These are phyloP conservation scores for Geotrypetes seraphini DNA, from an alignment of 2,797 vertebrate genomes.

Conservation along the genomic window DNA sequence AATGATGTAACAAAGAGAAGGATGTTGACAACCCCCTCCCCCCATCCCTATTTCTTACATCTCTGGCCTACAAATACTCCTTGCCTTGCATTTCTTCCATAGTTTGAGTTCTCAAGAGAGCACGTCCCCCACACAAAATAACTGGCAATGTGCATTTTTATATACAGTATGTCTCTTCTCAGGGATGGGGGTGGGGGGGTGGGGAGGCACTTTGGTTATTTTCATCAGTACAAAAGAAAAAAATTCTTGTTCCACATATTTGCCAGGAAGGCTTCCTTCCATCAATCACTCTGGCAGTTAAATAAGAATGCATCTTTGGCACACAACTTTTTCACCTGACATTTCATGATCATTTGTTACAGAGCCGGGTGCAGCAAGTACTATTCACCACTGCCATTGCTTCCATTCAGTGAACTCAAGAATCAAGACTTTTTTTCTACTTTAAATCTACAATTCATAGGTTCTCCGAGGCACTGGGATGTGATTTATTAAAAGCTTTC, in stretches of 20 bases:
- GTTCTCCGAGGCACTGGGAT: not conserved
- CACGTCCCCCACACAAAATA: too few species aligned
- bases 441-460: not conserved
- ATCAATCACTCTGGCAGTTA: slow-evolving; percentile 24
- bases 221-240: slow-evolving; percentile 20
- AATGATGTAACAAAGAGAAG: too few species aligned
- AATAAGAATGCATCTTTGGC: slow-evolving; percentile 14
- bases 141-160: too few species aligned
- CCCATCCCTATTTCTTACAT: too few species aligned
- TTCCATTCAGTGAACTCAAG: too few species aligned
- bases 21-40: too few species aligned
- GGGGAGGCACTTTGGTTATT: too few species aligned
- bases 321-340: slow-evolving; percentile 29
- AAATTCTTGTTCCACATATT: slow-evolving; percentile 18
- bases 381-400: slow-evolving; percentile 13
- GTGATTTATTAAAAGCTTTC: not conserved
- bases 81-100: too few species aligned
- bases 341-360: slow-evolving; percentile 22
- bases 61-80: too few species aligned
- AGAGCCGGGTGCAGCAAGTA: slow-evolving; percentile 24
- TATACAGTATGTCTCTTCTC: too few species aligned
- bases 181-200: too few species aligned
- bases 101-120: too few species aligned
- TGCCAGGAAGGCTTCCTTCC: slow-evolving; percentile 18
- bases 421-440: not conserved